Base-by-base conservation (phyloP, 2,797 vertebrate genomes). In the Phoebastria nigripes region DNA sequence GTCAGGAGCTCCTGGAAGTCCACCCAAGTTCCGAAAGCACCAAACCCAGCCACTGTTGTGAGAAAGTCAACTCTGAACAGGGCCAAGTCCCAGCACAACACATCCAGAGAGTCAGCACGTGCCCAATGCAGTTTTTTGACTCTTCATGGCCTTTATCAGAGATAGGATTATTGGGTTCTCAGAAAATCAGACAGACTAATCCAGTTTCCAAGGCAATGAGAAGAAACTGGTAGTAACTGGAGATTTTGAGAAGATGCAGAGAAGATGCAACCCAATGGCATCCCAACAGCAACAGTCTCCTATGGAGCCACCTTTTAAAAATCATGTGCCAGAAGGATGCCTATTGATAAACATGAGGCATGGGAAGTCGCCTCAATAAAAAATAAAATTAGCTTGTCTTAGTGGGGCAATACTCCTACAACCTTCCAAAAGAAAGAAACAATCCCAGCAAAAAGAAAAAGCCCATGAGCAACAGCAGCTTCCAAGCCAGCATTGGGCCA, bases 321-420 rank as follows among this genome's bases (percentile, higher is more conserved):
- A 37, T 6, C 10, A 11, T 29, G 3, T 41, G 20, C 15, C 46
- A 87, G 25, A 79, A 79, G 35, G 33, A 66, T 55, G 22, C 6
- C 20, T 49, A 5, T 1, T 21, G 41, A 20, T 39, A 56, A 89
- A 83, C 6, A 21, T 1, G 2, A 83, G 39, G 31, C 26, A 63
- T 0, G 0, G 7, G 8, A 88, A 63, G 15, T 33, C 2, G 0
- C 21, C 31, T 42, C 21, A n/a, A 77, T 88, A 58, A 25, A 54
- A 31, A 69, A 4, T 9, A 21, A 9, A 33, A 41, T 26, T 12
- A 44, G 9, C 42, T 77, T 58, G 8, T 49, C 37, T 67, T 46
- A 67, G 22, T 21, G 16, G 11, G 6, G 8, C 18, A 83, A 74
- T 28, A 72, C 3, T 72, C 51, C 33, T 55, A 51, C 14, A 89